Evolutionary conservation across 1,140 invertebrate species (phyloP).

Genomic region (Leptestheria dahalacensis): DNA sequence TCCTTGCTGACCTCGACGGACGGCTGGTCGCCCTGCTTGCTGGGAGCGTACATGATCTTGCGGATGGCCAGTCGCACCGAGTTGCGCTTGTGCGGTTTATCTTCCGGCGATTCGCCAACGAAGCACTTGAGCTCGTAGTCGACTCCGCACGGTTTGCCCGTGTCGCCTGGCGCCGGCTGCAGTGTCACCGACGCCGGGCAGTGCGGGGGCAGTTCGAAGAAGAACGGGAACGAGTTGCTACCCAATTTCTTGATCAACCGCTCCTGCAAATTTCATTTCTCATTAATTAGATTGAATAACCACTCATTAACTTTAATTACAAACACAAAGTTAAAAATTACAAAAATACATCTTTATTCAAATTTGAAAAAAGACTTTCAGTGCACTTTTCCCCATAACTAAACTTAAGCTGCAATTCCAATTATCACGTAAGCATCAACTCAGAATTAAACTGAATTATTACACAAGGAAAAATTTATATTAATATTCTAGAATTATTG

Average conservation of each 20-base stretch:
- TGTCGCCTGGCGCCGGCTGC: slow-evolving; percentile 70
- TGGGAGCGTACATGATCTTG: slow-evolving; percentile 85
- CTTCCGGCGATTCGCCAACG: slow-evolving; percentile 63
- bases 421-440: too few relatives aligned
- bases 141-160: slow-evolving; percentile 79
- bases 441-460: too few relatives aligned
- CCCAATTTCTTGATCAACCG: slow-evolving; percentile 83
- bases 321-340: too few relatives aligned
- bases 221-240: slow-evolving; percentile 78
- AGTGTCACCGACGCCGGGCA: slow-evolving; percentile 84
- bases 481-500: too few relatives aligned
- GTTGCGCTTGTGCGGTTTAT: slow-evolving; percentile 59
- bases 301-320: too few relatives aligned
- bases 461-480: too few relatives aligned
- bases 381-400: too few relatives aligned
- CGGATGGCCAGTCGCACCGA: slow-evolving; percentile 61
- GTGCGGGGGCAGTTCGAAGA: slow-evolving; percentile 54
- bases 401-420: too few relatives aligned
- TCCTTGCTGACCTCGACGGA: slow-evolving; percentile 92
- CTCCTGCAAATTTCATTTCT: slow-evolving; percentile 50
- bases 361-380: too few relatives aligned
- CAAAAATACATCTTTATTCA: too few relatives aligned
- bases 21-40: slow-evolving; percentile 71
- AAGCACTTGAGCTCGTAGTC: slow-evolving; percentile 77
- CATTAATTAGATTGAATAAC: too few relatives aligned